A percentile compares a stretch with the other conserved stretches of the same genome.
Evolutionary conservation across 2,797 vertebrate species (phyloP).

Genomic region (Macropus fuliginosus): DNA sequence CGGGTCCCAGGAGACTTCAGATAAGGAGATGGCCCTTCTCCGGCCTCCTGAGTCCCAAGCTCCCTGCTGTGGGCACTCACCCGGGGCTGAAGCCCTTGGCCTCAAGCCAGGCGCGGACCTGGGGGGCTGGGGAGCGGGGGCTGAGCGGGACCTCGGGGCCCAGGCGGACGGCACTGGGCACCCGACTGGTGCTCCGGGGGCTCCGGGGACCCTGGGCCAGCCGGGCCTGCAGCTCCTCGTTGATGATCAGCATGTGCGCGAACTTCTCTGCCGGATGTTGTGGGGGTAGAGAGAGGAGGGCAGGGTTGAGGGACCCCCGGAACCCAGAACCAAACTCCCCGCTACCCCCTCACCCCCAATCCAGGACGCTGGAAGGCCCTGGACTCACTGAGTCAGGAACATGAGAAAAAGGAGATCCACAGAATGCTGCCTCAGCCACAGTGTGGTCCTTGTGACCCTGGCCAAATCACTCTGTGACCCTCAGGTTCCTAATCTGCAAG

Average conservation of each 20-base stretch:
- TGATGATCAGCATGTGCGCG: constrained; percentile 86
- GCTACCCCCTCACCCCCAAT: background rate
- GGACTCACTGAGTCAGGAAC: no score
- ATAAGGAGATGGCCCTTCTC: background rate
- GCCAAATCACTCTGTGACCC: no score
- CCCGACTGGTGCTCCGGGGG: constrained; percentile 85
- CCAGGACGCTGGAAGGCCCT: no score
- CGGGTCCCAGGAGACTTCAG: background rate
- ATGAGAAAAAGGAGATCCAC: no score
- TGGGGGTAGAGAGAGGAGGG: constrained; percentile 77
- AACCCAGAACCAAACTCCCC: background rate
- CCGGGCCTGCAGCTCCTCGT: constrained; percentile 91
- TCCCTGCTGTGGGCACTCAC: constrained; percentile 84
- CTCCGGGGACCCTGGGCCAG: constrained; percentile 87
- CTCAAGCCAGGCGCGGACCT: constrained; percentile 90
- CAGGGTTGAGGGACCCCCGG: fast-evolving
- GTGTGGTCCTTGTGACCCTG: no score
- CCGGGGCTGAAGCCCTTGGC: constrained; percentile 91
- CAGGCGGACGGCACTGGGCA: constrained; percentile 83
- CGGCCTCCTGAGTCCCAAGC: background rate
- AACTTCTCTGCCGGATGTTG: constrained; percentile 87
- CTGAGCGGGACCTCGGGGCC: constrained; percentile 86
- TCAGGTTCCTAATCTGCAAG: no score
- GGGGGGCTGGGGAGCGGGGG: constrained; percentile 58
- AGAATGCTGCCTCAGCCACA: no score